Evolutionary conservation across 2,888 invertebrate genomes (phyloP).

Genomic region (Mythimna pallens): DNA sequence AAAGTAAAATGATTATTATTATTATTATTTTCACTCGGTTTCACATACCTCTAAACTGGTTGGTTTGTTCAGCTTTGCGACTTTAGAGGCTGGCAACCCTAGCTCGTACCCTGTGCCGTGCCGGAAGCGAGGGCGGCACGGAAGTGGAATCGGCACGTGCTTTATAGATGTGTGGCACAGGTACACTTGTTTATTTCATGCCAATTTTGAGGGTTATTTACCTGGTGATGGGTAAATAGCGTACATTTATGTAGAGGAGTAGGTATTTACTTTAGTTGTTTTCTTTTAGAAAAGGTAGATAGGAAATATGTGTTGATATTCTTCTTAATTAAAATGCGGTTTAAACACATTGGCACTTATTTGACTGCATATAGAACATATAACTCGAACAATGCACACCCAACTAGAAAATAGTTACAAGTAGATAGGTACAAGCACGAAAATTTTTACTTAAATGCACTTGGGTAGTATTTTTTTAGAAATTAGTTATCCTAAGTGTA

Average conservation of each 20-base stretch:
- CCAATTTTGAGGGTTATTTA: constrained; percentile 55
- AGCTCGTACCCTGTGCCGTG: constrained; percentile 2
- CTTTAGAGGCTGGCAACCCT: not conserved
- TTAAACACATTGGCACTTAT: no score
- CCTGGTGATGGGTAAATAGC: constrained; percentile 29
- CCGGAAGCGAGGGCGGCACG: constrained; percentile 64
- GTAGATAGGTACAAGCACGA: no score
- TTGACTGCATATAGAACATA: no score
- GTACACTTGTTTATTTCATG: constrained; percentile 59
- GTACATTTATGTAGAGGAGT: not conserved
- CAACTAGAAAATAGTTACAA: no score
- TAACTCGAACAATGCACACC: no score
- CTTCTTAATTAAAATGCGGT: no score
- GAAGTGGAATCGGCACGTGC: constrained; percentile 64
- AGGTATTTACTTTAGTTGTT: not conserved
- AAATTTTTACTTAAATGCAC: no score
- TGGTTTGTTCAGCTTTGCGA: not conserved
- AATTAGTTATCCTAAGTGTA: no score
- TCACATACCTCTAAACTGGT: not conserved
- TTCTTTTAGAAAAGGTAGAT: not conserved
- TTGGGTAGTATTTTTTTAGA: no score
- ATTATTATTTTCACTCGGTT: not conserved
- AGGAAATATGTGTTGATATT: no score
- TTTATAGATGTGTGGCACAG: constrained; percentile 62
- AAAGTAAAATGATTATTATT: no score